These are phyloP conservation scores for Labia minor DNA, from an alignment of 2,888 invertebrate species.

Conservation along the genomic window DNA sequence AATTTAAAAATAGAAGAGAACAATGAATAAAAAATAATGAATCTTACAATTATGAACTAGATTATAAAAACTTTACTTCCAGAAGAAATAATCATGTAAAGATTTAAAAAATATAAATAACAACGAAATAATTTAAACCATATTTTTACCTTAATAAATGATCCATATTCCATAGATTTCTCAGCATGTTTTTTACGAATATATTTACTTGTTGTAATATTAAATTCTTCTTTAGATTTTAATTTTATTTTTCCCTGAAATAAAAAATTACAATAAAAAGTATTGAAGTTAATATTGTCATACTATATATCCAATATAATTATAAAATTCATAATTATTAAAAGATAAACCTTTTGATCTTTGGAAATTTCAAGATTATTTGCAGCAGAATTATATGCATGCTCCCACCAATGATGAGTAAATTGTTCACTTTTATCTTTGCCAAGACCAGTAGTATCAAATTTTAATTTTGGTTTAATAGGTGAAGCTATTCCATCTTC, in stretches of 20 bases:
- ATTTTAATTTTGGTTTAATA: constrained; percentile 67
- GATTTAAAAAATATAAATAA: no score
- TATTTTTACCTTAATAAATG: constrained; percentile 36
- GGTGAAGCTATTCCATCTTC: constrained; percentile 68
- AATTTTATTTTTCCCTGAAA: constrained; percentile 30
- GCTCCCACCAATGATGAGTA: constrained; percentile 78
- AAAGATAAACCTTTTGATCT: constrained; percentile 17
- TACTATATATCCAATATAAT: no score
- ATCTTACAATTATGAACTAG: not conserved
- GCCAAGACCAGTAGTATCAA: constrained; percentile 67
- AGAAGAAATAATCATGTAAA: no score
- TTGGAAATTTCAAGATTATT: constrained; percentile 44
- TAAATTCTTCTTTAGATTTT: constrained; percentile 30
- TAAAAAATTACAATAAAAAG: constrained; percentile 20
- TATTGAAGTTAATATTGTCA: not conserved
- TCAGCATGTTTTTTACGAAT: constrained; percentile 32
- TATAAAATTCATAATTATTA: no score
- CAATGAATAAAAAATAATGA: not conserved
- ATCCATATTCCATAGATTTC: constrained; percentile 35
- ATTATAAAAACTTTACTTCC: no score
- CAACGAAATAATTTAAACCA: no score
- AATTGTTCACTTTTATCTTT: constrained; percentile 62
- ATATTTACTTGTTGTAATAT: constrained; percentile 35
- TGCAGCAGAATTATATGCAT: constrained; percentile 62
- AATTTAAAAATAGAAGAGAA: not conserved